phyloP scores from a whole-genome alignment of 2,888 invertebrate genomes.

The Nymphalis c-album region DNA sequence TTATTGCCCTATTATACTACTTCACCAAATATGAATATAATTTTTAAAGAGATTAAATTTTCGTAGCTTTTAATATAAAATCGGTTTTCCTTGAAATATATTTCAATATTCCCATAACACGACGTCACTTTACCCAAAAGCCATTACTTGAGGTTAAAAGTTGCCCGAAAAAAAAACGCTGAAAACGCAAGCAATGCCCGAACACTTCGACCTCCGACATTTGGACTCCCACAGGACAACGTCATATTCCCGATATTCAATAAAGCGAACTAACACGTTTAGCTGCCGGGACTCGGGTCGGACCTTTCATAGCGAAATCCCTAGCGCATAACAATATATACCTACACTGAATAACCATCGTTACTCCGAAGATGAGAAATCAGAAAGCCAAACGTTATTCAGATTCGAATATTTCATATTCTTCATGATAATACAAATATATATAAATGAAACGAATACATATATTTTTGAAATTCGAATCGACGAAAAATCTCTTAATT shows the following conservation, averaged over 20 bases:
- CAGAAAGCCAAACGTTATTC: conserved; percentile 54
- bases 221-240: conserved; percentile 56
- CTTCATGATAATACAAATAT: background rate
- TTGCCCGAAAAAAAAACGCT: conserved; percentile 54
- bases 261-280: conserved; percentile 73
- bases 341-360: conserved; percentile 43
- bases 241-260: conserved; percentile 73
- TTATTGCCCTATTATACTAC: too few relatives aligned
- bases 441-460: background rate
- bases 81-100: conserved; percentile 16
- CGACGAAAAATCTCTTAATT: background rate
- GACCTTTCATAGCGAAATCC: conserved; percentile 62
- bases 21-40: too few relatives aligned
- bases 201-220: conserved; percentile 55
- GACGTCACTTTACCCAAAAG: conserved; percentile 41
- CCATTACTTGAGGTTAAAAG: conserved; percentile 61
- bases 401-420: conserved; percentile 49
- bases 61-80: background rate
- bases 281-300: conserved; percentile 50
- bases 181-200: conserved; percentile 61
- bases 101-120: conserved; percentile 29
- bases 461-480: background rate
- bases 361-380: conserved; percentile 49
- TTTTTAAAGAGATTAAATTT: background rate
- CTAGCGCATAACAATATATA: conserved; percentile 59